These are phyloP conservation scores for Cyclina sinensis DNA, from an alignment of 1,140 invertebrate genomes.

Conservation along the genomic window DNA sequence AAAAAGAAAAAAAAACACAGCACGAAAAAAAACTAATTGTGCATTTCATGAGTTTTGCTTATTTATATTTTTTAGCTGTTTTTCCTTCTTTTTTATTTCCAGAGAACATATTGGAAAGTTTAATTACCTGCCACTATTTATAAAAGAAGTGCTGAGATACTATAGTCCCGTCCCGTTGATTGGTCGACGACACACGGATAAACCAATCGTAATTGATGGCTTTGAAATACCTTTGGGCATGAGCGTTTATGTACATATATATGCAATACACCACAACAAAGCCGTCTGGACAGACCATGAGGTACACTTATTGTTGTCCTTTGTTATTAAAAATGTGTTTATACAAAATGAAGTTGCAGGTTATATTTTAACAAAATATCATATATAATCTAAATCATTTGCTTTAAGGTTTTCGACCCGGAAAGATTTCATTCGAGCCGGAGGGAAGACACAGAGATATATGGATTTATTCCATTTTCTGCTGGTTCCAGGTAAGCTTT, in stretches of 20 bases:
- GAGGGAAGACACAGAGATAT: slow-evolving; percentile 4
- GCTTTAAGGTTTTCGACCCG: neutral
- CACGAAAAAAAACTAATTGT: too few species aligned
- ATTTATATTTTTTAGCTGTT: too few species aligned
- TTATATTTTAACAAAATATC: neutral
- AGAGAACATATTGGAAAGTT: slow-evolving; percentile 77
- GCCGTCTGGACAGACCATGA: slow-evolving; percentile 60
- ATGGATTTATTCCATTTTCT: slow-evolving; percentile 42
- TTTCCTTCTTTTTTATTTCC: slow-evolving; percentile 64
- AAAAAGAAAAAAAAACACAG: too few species aligned
- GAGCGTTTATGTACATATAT: slow-evolving; percentile 57
- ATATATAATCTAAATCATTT: neutral
- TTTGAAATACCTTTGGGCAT: slow-evolving; percentile 62
- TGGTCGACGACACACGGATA: slow-evolving; percentile 90
- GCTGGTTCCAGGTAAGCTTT: slow-evolving; percentile 31
- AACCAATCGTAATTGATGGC: slow-evolving; percentile 85
- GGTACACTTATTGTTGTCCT: neutral
- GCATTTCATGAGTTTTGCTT: too few species aligned
- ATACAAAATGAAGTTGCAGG: neutral
- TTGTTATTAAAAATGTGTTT: neutral
- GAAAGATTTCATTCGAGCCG: neutral
- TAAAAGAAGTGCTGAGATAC: slow-evolving; percentile 85
- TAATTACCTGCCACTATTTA: slow-evolving; percentile 84
- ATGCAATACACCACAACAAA: slow-evolving; percentile 74
- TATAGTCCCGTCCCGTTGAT: slow-evolving; percentile 89